phyloP scores from a whole-genome alignment of 1,140 invertebrate species.

The Antheraea pernyi region DNA sequence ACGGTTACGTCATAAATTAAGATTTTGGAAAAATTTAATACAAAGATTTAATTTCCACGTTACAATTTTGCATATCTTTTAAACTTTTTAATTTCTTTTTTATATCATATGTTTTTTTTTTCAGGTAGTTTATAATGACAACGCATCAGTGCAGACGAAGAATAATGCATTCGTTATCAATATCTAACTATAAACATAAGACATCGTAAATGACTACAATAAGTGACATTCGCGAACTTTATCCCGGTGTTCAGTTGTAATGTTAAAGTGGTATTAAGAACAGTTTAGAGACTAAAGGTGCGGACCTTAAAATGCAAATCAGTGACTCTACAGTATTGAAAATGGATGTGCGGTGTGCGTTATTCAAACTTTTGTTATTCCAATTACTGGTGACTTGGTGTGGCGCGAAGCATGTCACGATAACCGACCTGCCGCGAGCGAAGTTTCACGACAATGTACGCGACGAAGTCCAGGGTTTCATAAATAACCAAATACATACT shows the following conservation, averaged over 20 bases:
- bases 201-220: slow-evolving; percentile 37
- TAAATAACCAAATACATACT: slow-evolving; percentile 62
- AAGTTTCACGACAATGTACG: slow-evolving; percentile 30
- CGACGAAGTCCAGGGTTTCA: slow-evolving; percentile 57
- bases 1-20: no score
- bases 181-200: slow-evolving; percentile 69
- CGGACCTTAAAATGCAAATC: slow-evolving; percentile 46
- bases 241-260: neutral
- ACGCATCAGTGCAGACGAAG: slow-evolving; percentile 38
- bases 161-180: slow-evolving; percentile 46
- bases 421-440: slow-evolving; percentile 12
- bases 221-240: neutral
- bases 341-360: slow-evolving; percentile 66
- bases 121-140: slow-evolving; percentile 71
- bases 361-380: slow-evolving; percentile 65
- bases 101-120: slow-evolving; percentile 12
- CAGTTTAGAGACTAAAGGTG: slow-evolving; percentile 15
- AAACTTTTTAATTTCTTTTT: neutral
- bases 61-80: no score
- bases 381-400: slow-evolving; percentile 60
- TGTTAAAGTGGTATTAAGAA: neutral
- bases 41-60: no score
- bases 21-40: no score
- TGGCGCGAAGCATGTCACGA: slow-evolving; percentile 49
- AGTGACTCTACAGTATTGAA: slow-evolving; percentile 52